Evolutionary conservation across 1,140 invertebrate species (phyloP).

Genomic region (Hypsibius dujardini): DNA sequence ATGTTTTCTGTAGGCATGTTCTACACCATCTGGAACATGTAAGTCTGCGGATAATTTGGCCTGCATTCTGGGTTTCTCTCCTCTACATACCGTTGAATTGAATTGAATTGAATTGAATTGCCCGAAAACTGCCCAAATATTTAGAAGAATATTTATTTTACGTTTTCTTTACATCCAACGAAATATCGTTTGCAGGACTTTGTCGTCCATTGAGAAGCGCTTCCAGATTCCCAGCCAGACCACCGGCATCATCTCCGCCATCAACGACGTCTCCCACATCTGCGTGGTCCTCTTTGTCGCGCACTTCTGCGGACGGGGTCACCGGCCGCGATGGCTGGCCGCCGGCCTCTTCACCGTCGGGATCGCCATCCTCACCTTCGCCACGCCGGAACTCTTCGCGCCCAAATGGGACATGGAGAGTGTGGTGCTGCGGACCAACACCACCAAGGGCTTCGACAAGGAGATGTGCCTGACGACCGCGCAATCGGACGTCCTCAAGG

Average conservation of each 20-base stretch:
- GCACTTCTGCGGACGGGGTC: constrained; percentile 15
- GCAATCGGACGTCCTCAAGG: not conserved
- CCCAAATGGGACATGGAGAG: not conserved
- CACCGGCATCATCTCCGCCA: constrained; percentile 13
- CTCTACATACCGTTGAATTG: no score
- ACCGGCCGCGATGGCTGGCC: not conserved
- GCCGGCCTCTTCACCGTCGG: not conserved
- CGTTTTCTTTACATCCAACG: not conserved
- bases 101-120: no score
- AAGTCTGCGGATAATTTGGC: not conserved
- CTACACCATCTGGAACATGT: constrained; percentile 15
- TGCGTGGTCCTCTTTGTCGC: constrained; percentile 2
- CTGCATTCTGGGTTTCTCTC: not conserved
- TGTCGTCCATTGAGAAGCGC: constrained; percentile 13
- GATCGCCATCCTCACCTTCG: not conserved
- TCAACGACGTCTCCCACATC: constrained; percentile 15
- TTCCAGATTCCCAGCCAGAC: constrained; percentile 15
- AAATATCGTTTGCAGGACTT: not conserved
- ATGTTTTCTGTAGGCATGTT: constrained; percentile 11
- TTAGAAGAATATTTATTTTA: not conserved
- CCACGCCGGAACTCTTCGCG: constrained; percentile 6
- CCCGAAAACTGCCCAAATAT: not conserved
- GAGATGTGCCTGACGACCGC: constrained; percentile 5
- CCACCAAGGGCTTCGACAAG: not conserved
- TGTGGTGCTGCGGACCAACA: not conserved